Percentiles rank a stretch among this genome's conserved stretches.
Evolutionary conservation across 2,888 invertebrate genomes (phyloP).

Genomic region (Cryptocephalus moraei): DNA sequence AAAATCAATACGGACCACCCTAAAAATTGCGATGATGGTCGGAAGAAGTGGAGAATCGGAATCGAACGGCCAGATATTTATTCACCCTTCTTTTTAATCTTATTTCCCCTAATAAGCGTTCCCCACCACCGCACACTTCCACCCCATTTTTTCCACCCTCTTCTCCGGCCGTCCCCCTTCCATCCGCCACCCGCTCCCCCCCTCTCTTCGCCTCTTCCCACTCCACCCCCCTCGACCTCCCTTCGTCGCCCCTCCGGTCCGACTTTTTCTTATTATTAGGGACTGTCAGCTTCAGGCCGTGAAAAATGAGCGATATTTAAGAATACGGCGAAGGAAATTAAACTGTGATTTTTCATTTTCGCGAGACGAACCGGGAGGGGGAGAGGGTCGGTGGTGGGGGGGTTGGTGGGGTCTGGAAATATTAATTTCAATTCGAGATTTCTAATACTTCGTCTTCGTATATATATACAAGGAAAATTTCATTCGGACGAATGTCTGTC

Average conservation of each 20-base stretch:
- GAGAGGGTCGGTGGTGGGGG: background rate
- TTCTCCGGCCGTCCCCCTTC: background rate
- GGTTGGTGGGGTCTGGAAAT: constrained; percentile 3
- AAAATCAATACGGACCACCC: constrained; percentile 13
- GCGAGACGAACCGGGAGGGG: background rate
- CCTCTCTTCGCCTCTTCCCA: constrained; percentile 5
- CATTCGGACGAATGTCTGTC: too few species aligned
- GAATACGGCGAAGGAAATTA: constrained; percentile 27
- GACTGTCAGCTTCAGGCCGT: constrained; percentile 29
- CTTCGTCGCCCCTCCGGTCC: constrained; percentile 5
- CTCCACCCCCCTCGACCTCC: constrained; percentile 4
- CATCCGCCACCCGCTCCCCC: constrained; percentile 10
- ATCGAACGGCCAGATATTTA: constrained; percentile 23
- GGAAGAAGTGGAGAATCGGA: constrained; percentile 17
- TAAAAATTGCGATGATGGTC: constrained; percentile 15
- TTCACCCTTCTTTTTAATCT: constrained; percentile 26
- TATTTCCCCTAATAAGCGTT: constrained; percentile 22
- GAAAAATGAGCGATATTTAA: constrained; percentile 32
- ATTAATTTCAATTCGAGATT: constrained; percentile 13
- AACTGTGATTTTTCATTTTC: constrained; percentile 27
- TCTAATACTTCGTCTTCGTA: too few species aligned
- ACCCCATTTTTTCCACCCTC: background rate
- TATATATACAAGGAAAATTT: too few species aligned
- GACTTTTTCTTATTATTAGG: constrained; percentile 20
- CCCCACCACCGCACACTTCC: background rate